phyloP scores from a whole-genome alignment of 2,888 invertebrate genomes.

The Cordilura impudica region DNA sequence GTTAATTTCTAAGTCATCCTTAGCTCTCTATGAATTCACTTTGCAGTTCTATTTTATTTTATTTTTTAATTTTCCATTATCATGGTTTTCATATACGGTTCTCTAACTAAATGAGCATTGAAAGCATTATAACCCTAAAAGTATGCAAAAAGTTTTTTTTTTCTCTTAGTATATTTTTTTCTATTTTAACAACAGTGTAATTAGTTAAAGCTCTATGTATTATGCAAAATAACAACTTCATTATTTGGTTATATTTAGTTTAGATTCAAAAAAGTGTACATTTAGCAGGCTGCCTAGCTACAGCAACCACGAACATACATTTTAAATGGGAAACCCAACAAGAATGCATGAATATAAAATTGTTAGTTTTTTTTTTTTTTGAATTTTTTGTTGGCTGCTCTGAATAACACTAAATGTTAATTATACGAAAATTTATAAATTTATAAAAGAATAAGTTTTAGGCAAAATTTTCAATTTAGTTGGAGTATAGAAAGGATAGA shows the following conservation, averaged over 20 bases:
- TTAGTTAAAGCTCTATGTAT: slow-evolving; percentile 53
- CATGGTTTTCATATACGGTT: slow-evolving; percentile 26
- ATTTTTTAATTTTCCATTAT: slow-evolving; percentile 8
- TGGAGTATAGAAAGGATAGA: neutral
- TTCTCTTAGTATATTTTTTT: neutral
- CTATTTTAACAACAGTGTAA: slow-evolving; percentile 51
- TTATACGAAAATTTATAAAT: slow-evolving; percentile 56
- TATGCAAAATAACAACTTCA: slow-evolving; percentile 49
- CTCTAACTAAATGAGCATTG: no score
- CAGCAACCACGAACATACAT: neutral
- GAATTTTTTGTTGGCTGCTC: slow-evolving; percentile 35
- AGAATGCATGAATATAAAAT: slow-evolving; percentile 34
- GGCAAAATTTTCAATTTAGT: neutral
- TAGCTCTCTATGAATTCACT: neutral
- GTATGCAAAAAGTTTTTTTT: slow-evolving; percentile 49
- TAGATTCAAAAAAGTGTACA: slow-evolving; percentile 25
- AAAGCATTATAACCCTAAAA: slow-evolving; percentile 46
- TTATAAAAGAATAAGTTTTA: slow-evolving; percentile 58
- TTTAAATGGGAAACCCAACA: slow-evolving; percentile 36
- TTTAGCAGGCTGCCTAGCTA: slow-evolving; percentile 24
- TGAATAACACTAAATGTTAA: slow-evolving; percentile 60
- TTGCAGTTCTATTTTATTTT: neutral
- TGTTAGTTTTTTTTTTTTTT: slow-evolving; percentile 16
- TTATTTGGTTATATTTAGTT: slow-evolving; percentile 44
- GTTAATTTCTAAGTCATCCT: slow-evolving; percentile 61